Conservation (phyloP, 1,140 invertebrate species). For the Leguminivora glycinivorella region DNA sequence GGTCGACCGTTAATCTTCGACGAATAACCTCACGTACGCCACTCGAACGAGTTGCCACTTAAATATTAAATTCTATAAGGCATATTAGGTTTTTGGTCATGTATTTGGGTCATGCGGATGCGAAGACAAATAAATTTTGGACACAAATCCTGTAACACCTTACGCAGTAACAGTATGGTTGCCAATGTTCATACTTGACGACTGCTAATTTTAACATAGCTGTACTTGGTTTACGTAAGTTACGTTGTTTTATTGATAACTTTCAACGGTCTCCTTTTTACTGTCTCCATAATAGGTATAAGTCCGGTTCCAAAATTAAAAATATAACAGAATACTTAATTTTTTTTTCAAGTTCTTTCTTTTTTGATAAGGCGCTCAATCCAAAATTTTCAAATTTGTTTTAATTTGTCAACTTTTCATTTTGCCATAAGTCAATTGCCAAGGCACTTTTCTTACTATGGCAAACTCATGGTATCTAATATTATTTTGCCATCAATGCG, state of each 20-base stretch:
- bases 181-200: not conserved
- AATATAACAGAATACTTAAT: too few species aligned
- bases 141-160: not conserved
- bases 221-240: not conserved
- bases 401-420: too few species aligned
- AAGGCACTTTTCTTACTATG: too few species aligned
- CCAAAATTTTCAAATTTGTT: too few species aligned
- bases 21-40: constrained; percentile 59
- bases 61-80: constrained; percentile 25
- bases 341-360: too few species aligned
- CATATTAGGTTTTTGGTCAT: not conserved
- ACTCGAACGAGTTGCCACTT: constrained; percentile 32
- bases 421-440: too few species aligned
- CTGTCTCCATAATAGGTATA: too few species aligned
- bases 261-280: too few species aligned
- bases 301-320: too few species aligned
- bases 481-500: not conserved
- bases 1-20: constrained; percentile 58
- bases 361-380: too few species aligned
- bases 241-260: too few species aligned
- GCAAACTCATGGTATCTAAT: too few species aligned
- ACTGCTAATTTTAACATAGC: not conserved
- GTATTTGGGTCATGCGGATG: not conserved
- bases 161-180: not conserved
- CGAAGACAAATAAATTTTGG: not conserved